Base-by-base conservation (phyloP, 2,888 invertebrate genomes). In the Cerastoderma edule region DNA sequence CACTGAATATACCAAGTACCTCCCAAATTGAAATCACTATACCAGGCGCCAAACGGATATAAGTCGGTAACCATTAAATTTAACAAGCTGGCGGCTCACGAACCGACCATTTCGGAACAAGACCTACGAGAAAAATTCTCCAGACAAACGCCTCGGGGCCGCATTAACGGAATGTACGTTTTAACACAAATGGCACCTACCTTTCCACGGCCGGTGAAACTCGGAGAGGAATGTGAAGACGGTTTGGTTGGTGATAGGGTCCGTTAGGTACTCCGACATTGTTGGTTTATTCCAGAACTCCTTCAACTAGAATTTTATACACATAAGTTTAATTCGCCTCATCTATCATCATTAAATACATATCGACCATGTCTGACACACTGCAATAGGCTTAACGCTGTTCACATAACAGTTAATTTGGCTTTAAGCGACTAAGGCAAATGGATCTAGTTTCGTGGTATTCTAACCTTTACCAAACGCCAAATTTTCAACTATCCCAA, bases 191-290 rank as follows among this genome's bases (percentile, higher is more conserved):
- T 19, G 32, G 10, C 2, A 63, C 63, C 24, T 74, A 85, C 85
- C 85, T 70, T 67, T 22, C 85, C 85, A 85, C 24, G 78, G 60
- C 33, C 32, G 27, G 44, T 75, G 56, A 53, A 85, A 85, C 46
- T 85, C 83, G 27, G 85, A 83, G 56, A 85, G 60, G 56, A 85
- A 85, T 19, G 85, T 85, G 63, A 85, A 85, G n/a, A 82, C 77
- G 30, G 82, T 73, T 39, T 63, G 56, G 68, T 85, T 85, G 6
- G 84, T 78, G 0, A n/a, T 46, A 8, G 76, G 78, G 50, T 84
- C 81, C 0, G 72, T 24, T 16, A 85, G 30, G 6, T 69, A 57
- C 16, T 33, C 33, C 27, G 67, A 70, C 83, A 84, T 83, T n/a
- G n/a, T n/a, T n/a, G n/a, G n/a, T n/a, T n/a, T n/a, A n/a, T n/a